Evolutionary conservation across 1,140 invertebrate species (phyloP).

Genomic region (Zelostemma sp.): DNA sequence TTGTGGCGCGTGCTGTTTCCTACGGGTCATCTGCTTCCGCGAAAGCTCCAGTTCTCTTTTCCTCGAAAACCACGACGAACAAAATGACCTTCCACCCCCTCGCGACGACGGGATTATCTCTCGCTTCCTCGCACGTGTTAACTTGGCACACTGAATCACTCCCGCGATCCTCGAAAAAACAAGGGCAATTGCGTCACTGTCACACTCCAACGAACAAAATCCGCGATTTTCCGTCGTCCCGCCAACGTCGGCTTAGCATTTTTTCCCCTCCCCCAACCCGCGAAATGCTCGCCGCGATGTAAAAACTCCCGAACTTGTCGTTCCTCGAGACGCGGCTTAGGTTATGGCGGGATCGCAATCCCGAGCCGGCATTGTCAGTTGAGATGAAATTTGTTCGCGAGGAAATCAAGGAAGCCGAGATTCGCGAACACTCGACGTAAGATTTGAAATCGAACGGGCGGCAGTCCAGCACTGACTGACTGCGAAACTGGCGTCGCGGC

Average conservation of each 20-base stretch:
- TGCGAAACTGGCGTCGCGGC: conserved; percentile 66
- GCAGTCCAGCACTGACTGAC: conserved; percentile 72
- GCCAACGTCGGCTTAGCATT: too few relatives aligned
- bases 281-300: too few relatives aligned
- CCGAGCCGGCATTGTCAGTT: background rate
- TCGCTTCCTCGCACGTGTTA: background rate
- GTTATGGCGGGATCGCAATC: too few relatives aligned
- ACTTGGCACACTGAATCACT: too few relatives aligned
- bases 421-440: conserved; percentile 50
- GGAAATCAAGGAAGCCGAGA: conserved; percentile 13
- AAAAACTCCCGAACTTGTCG: too few relatives aligned
- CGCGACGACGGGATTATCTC: background rate
- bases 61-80: conserved; percentile 16
- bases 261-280: too few relatives aligned
- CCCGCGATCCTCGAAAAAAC: too few relatives aligned
- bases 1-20: conserved; percentile 70
- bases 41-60: conserved; percentile 55
- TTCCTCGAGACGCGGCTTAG: too few relatives aligned
- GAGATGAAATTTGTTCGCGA: conserved; percentile 6
- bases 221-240: too few relatives aligned
- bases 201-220: too few relatives aligned
- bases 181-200: too few relatives aligned
- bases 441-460: conserved; percentile 65
- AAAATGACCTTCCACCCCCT: conserved; percentile 9
- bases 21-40: conserved; percentile 68